Percentiles rank a stretch among this genome's conserved stretches.
Conservation (phyloP, 2,797 vertebrate genomes). For the Agapornis canus region DNA sequence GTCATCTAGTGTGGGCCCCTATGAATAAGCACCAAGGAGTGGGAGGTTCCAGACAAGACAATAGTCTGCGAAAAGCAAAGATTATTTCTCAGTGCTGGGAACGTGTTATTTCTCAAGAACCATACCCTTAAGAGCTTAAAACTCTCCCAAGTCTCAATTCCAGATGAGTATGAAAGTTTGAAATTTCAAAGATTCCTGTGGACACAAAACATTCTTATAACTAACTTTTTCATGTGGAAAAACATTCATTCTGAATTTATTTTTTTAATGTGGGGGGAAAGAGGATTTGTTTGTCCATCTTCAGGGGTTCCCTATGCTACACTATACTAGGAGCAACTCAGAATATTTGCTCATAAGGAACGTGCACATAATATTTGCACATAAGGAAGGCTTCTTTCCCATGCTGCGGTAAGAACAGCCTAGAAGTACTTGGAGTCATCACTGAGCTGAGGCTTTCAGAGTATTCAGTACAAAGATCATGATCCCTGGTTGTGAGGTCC, state of each 20-base stretch:
- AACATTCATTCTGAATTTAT: not conserved
- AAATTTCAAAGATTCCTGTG: not conserved
- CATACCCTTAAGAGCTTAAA: not conserved
- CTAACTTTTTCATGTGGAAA: not conserved
- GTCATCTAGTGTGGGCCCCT: not conserved
- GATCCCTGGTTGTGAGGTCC: not conserved
- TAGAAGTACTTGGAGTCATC: not conserved
- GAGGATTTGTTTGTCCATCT: not conserved
- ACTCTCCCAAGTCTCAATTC: not conserved
- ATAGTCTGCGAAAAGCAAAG: not conserved
- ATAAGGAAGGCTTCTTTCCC: not conserved
- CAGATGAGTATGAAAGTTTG: not conserved
- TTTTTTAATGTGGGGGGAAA: not conserved
- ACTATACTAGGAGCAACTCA: not conserved
- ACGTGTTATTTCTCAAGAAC: not conserved
- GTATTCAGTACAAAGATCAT: not conserved
- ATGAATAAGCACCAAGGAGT: not conserved
- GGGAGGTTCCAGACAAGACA: not conserved
- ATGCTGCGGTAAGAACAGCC: not conserved
- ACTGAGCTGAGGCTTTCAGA: not conserved
- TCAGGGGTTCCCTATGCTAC: not conserved
- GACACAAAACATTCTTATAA: not conserved
- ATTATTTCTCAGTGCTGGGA: not conserved
- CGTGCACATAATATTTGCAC: too few relatives aligned
- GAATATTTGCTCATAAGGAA: not conserved